Base-by-base conservation (phyloP, 2,113 vertebrate species). In the Chlorocebus sabaeus region DNA sequence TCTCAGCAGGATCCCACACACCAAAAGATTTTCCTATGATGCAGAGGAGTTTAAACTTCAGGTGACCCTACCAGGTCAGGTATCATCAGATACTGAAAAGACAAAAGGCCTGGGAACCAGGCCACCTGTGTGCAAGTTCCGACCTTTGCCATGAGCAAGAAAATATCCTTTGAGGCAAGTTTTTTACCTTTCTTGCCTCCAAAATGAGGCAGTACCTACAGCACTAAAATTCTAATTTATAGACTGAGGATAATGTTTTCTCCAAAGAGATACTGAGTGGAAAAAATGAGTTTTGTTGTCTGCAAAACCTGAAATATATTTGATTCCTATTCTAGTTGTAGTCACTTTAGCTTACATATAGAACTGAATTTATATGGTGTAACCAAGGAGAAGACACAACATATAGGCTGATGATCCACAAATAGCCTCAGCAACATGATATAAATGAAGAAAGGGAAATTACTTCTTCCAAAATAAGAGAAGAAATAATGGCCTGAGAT, bases 401-500 rank as follows among this genome's bases (percentile, higher is more conserved):
- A 22, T 84, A 98, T 92, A 96, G 95, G 59, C 93, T 98, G 96
- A 96, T 5, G 22, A 80, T 89, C 93, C 95, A 72, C 92, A 98
- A 89, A 97, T 97, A 96, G 85, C 59, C 89, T 84, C 38, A 67
- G 90, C 78, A 57, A 61, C 84, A 79, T 50, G 50, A 96, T 95
- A 95, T 38, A 95, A 87, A 96, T 90, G 88, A 97, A 96, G 96
- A 97, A 96, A 95, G 97, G 90, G 55, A 16, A 52, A 89, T 95
- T 43, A 9, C 79, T n/a, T 96, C 55, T 90, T 82, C 85, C 76
- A 95, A 80, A 90, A 90, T 81, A 84, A 96, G 83, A 95, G 95
- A 84, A 97, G 82, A 73, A 97, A 89, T 98, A 97, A 97, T 96
- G 97, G 95, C 96, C 97, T 97, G 98, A 97, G 81, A 93, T 95